phyloP scores from a whole-genome alignment of 2,888 invertebrate species.

The Eupelmus urozonus region DNA sequence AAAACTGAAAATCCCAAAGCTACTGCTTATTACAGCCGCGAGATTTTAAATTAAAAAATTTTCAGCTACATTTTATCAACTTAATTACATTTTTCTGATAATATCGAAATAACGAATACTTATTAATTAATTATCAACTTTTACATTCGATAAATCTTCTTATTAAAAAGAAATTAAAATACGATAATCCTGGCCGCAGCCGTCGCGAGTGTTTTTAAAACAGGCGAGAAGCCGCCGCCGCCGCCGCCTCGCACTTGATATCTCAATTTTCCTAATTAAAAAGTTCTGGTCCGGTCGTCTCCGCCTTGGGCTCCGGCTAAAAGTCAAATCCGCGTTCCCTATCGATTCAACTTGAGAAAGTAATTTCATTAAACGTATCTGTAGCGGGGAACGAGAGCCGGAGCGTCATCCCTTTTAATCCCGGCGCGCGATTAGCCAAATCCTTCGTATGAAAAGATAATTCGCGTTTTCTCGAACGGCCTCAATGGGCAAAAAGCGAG shows the following conservation, averaged over 20 bases:
- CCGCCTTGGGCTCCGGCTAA: not conserved
- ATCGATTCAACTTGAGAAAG: conserved; percentile 38
- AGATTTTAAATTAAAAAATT: not conserved
- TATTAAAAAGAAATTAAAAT: not conserved
- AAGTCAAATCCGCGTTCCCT: conserved; percentile 13
- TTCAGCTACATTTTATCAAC: not conserved
- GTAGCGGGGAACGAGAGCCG: not conserved
- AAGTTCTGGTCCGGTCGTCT: conserved; percentile 30
- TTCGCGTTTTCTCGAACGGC: conserved; percentile 32
- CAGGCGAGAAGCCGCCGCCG: not conserved
- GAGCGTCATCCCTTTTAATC: conserved; percentile 19
- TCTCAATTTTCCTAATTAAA: conserved; percentile 39
- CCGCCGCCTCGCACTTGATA: not conserved
- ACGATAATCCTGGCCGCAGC: not conserved
- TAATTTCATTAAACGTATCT: conserved; percentile 52
- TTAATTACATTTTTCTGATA: not conserved
- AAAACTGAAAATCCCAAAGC: too few relatives aligned
- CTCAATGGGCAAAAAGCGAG: conserved; percentile 21
- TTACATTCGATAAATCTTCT: not conserved
- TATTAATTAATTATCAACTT: not conserved
- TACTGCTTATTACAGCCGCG: not conserved
- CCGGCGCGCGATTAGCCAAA: conserved; percentile 41
- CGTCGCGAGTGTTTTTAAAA: not conserved
- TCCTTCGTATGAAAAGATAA: conserved; percentile 50
- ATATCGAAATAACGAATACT: not conserved